Conservation (phyloP, 2,113 vertebrate species). For the Deroptyus accipitrinus region DNA sequence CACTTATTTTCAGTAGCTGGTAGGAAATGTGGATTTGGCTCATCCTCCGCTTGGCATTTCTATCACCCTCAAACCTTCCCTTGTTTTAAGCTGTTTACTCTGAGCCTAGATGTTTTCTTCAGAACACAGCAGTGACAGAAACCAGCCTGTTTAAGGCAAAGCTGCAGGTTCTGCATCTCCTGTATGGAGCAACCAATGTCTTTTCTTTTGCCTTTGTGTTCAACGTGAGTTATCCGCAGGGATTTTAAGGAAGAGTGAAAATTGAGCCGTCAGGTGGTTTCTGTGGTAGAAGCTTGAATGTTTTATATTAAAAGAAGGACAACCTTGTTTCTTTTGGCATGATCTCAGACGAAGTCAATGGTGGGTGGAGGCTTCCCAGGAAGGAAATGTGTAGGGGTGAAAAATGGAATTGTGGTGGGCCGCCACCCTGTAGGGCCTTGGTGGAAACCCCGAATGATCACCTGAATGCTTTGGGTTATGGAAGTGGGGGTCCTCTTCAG, state of each 20-base stretch:
- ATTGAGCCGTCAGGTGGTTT: conserved; percentile 57
- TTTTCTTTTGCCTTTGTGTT: conserved; percentile 39
- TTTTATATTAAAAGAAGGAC: background rate
- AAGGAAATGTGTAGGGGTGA: conserved; percentile 68
- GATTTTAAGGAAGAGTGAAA: conserved; percentile 55
- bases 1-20: conserved; percentile 1
- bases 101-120: conserved; percentile 41
- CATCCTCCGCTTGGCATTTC: background rate
- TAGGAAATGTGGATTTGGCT: conserved; percentile 9
- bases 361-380: conserved; percentile 66
- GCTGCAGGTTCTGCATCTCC: conserved; percentile 8
- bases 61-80: conserved; percentile 10
- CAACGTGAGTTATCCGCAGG: background rate
- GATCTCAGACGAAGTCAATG: conserved; percentile 59
- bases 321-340: conserved; percentile 75
- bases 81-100: conserved; percentile 60
- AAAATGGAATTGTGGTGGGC: conserved; percentile 51
- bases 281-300: conserved; percentile 28
- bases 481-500: background rate
- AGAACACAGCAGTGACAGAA: conserved; percentile 20
- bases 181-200: background rate
- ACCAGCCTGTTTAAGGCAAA: background rate
- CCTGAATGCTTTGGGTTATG: conserved; percentile 14
- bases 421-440: conserved; percentile 29
- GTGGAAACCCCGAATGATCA: conserved; percentile 54